Conservation (phyloP, 1,140 invertebrate genomes). For the Drosophila novamexicana region DNA sequence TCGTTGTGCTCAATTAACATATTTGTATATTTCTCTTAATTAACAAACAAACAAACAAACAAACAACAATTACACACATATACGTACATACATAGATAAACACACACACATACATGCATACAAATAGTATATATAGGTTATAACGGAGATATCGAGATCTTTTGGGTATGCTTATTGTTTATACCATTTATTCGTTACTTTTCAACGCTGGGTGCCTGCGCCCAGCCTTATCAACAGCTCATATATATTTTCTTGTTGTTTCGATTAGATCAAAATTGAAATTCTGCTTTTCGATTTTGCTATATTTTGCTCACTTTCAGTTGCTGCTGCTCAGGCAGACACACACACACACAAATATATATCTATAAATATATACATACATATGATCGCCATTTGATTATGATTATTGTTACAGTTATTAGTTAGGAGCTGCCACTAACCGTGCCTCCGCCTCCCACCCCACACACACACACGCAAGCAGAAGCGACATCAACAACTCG, state of each 20-base stretch:
- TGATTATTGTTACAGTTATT: conserved; percentile 57
- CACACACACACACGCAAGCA: conserved; percentile 38
- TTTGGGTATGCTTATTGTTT: conserved; percentile 2
- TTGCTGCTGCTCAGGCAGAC: not conserved
- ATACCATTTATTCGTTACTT: not conserved
- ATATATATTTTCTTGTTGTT: not conserved
- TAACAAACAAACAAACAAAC: not conserved
- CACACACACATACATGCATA: not conserved
- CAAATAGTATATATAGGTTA: not conserved
- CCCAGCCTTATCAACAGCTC: conserved; percentile 14
- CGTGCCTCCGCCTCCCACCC: not conserved
- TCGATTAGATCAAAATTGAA: conserved; percentile 1
- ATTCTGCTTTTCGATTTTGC: not conserved
- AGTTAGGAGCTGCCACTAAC: conserved; percentile 17
- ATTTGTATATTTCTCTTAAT: not conserved
- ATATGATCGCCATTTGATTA: not conserved
- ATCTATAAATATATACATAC: not conserved
- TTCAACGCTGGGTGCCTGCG: conserved; percentile 15
- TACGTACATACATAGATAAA: conserved; percentile 3
- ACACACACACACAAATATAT: not conserved
- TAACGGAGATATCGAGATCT: conserved; percentile 22
- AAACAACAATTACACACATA: conserved; percentile 11
- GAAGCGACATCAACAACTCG: not conserved
- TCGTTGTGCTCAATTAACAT: conserved; percentile 47
- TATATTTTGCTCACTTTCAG: not conserved